These are phyloP conservation scores for Clytia hemisphaerica DNA, from an alignment of 30 jellyfish, hydroid and myxozoan genomes.

Conservation along the genomic window DNA sequence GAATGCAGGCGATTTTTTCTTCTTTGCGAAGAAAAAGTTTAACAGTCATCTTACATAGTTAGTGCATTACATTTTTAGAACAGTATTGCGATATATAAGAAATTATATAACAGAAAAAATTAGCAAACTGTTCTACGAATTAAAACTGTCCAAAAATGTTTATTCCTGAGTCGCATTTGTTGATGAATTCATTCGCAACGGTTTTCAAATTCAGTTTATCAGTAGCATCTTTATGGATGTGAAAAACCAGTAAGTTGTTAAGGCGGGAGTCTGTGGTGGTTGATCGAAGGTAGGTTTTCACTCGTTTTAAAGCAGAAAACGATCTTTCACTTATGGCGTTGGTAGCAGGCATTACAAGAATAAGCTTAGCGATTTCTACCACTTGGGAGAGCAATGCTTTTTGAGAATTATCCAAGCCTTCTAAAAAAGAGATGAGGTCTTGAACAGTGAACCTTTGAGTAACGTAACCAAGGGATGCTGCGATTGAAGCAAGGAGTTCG, in stretches of 20 bases:
- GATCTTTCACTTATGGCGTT: constrained; percentile 12
- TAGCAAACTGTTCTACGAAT: too few relatives aligned
- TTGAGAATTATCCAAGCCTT: constrained; percentile 10
- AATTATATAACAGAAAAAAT: too few relatives aligned
- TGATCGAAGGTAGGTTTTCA: constrained; percentile 19
- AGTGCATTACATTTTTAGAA: too few relatives aligned
- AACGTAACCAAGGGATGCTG: not conserved
- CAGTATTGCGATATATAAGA: too few relatives aligned
- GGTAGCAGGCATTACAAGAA: constrained; percentile 30
- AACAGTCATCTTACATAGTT: too few relatives aligned
- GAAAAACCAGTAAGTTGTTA: constrained; percentile 16
- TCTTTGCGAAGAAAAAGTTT: too few relatives aligned
- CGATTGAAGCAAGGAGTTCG: not conserved
- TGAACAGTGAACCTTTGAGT: not conserved
- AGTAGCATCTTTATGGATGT: too few relatives aligned
- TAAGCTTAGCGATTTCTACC: constrained; percentile 22
- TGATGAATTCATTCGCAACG: too few relatives aligned
- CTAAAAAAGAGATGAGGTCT: constrained; percentile 16
- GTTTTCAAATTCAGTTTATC: too few relatives aligned
- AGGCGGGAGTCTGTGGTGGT: constrained; percentile 19
- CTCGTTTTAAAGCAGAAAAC: constrained; percentile 31
- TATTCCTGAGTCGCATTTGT: constrained; percentile 6
- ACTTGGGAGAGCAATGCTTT: constrained; percentile 36
- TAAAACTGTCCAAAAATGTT: too few relatives aligned
- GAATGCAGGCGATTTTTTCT: too few relatives aligned